These are phyloP conservation scores for Eciton burchellii DNA, from an alignment of 1,140 invertebrate genomes.

Conservation along the genomic window DNA sequence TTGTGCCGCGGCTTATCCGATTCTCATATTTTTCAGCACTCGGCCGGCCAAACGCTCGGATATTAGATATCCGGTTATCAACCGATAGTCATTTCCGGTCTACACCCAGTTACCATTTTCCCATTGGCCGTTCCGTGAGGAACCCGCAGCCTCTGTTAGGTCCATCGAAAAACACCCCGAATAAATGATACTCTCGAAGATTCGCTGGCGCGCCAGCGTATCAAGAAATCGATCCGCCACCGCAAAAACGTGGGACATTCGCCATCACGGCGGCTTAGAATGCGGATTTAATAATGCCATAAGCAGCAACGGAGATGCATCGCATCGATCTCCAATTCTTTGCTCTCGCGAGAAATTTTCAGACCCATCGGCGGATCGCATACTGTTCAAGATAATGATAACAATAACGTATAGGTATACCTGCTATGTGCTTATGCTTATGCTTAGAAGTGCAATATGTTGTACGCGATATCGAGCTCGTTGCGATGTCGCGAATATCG, in stretches of 20 bases:
- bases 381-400: too few species aligned
- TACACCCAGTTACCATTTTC: constrained; percentile 70
- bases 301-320: constrained; percentile 14
- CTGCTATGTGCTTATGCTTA: constrained; percentile 16
- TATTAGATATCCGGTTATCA: constrained; percentile 81
- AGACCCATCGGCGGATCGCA: background rate
- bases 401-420: too few species aligned
- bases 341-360: background rate
- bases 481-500: background rate
- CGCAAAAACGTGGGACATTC: constrained; percentile 53
- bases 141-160: constrained; percentile 22
- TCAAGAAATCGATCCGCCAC: constrained; percentile 40
- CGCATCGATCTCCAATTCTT: constrained; percentile 3
- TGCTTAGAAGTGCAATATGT: too few species aligned
- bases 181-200: constrained; percentile 63
- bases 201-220: constrained; percentile 58
- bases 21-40: constrained; percentile 77
- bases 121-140: constrained; percentile 59
- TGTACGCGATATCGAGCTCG: background rate
- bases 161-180: constrained; percentile 40
- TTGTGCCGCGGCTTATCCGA: constrained; percentile 73
- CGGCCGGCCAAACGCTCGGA: constrained; percentile 73
- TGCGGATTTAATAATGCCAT: constrained; percentile 62
- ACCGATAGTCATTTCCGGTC: constrained; percentile 75
- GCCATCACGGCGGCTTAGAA: background rate